Evolutionary conservation across 1,140 invertebrate species (phyloP), one percentile per base, ranked within the genome.

Genomic region (Drosophila insularis): DNA sequence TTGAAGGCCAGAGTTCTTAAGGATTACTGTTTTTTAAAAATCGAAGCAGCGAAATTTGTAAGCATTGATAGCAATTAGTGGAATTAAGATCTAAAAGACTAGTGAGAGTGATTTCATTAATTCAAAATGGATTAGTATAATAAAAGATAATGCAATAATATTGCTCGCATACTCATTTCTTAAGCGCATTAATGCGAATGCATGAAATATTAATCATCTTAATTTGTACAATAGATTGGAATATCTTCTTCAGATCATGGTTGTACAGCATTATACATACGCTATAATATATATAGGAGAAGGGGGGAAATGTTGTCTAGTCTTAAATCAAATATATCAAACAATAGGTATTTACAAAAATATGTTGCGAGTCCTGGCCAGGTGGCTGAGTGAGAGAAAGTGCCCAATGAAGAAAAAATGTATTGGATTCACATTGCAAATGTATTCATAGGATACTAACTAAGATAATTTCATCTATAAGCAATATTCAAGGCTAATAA

Each of bases 11-110:
- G 43, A 17, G 43, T 21, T 50, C 14, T 50, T 21, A 50, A 50
- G 2, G 17, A 50, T 50, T 50, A 21, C 19, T 6, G 27, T 27
- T 27, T 27, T 27, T 27, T 27, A 1, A 27, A 21, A 50, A 10
- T 19, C 21, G 43, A 50, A 50, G 43, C 43, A 50, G 43, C 43
- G 43, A 8, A 43, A 21, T 50, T 50, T 21, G 43, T 50, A 50
- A 50, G 43, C 43, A 11, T 50, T 50, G 43, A 50, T 50, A 50
- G 43, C 17, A 50, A 50, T 50, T 50, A 50, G 7, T 50, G 43
- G 43, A 50, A 50, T 50, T 50, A 50, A 19, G 43, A 21, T 50
- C 43, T 50, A 50, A 21, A 50, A 50, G 43, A 50, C 43, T 50
- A 50, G 43, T 50, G 43, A 50, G 43, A 21, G 19, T 50, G 43